Evolutionary conservation across 2,797 vertebrate species (phyloP).

Genomic region (Spinibarbus caldwelli): DNA sequence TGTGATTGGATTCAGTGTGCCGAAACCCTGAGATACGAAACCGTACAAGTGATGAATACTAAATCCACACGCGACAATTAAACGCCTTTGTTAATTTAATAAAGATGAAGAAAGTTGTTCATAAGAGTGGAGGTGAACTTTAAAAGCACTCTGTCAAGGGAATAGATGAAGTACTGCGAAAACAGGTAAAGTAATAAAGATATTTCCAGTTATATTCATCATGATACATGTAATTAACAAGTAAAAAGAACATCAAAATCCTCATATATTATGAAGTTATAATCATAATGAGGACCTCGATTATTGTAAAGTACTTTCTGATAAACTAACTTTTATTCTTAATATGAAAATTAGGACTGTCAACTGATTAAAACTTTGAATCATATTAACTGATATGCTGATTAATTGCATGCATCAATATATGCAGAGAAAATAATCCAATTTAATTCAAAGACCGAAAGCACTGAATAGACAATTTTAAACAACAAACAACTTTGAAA

Average conservation of each 20-base stretch:
- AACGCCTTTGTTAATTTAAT: constrained; percentile 50
- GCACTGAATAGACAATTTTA: not conserved
- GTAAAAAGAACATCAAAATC: not conserved
- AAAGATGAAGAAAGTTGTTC: constrained; percentile 32
- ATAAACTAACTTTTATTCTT: not conserved
- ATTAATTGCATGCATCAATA: not conserved
- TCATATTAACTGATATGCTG: not conserved
- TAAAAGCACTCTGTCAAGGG: constrained; percentile 4
- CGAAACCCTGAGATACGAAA: constrained; percentile 41
- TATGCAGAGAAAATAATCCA: not conserved
- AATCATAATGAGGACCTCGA: not conserved
- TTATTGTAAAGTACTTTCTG: not conserved
- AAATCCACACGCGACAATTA: constrained; percentile 49
- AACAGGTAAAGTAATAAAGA: not conserved
- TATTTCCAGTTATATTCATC: not conserved
- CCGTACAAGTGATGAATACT: constrained; percentile 47
- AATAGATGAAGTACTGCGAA: not conserved
- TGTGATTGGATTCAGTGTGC: constrained; percentile 55
- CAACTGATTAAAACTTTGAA: not conserved
- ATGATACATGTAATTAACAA: constrained; percentile 2
- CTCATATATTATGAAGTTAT: too few species aligned
- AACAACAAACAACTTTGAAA: constrained; percentile 1
- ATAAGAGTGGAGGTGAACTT: constrained; percentile 25
- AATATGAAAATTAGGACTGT: not conserved
- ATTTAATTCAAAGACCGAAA: not conserved